These are phyloP conservation scores for Mesorhabditis belari DNA, from an alignment of 2,888 invertebrate genomes.

Conservation along the genomic window DNA sequence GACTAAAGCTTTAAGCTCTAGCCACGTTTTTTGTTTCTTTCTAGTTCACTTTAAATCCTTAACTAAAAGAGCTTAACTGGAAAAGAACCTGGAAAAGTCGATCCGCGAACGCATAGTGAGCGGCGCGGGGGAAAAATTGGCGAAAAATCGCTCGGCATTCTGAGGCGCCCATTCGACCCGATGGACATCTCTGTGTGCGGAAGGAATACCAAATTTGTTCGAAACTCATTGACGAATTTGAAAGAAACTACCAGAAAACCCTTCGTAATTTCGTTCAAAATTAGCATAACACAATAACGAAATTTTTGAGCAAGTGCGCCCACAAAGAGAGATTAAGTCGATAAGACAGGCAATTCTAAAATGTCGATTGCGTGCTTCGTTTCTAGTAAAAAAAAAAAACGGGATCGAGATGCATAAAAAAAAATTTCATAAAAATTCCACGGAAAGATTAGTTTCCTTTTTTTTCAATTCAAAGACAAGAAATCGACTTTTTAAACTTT, in stretches of 20 bases:
- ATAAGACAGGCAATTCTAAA: neutral
- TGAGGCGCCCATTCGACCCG: constrained; percentile 39
- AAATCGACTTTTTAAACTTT: too few species aligned
- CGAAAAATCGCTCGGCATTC: constrained; percentile 43
- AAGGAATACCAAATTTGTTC: too few species aligned
- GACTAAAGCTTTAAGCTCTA: too few species aligned
- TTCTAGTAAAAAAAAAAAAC: too few species aligned
- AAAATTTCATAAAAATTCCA: neutral
- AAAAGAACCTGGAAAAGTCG: constrained; percentile 39
- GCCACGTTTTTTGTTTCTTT: too few species aligned
- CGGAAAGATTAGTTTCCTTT: neutral
- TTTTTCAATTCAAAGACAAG: too few species aligned
- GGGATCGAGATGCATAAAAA: too few species aligned
- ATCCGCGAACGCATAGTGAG: constrained; percentile 41
- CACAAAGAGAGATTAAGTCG: neutral
- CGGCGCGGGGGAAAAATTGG: constrained; percentile 39
- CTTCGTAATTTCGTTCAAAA: too few species aligned
- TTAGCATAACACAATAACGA: too few species aligned
- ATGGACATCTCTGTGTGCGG: constrained; percentile 40
- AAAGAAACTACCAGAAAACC: too few species aligned
- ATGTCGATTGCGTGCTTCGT: neutral
- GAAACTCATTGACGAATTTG: too few species aligned
- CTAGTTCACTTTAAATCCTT: too few species aligned
- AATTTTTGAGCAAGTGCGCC: constrained; percentile 1
- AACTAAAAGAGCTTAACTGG: neutral